Evolutionary conservation across 2,888 invertebrate genomes (phyloP), one percentile per base, ranked within the genome.

Genomic region (Timema cristinae): DNA sequence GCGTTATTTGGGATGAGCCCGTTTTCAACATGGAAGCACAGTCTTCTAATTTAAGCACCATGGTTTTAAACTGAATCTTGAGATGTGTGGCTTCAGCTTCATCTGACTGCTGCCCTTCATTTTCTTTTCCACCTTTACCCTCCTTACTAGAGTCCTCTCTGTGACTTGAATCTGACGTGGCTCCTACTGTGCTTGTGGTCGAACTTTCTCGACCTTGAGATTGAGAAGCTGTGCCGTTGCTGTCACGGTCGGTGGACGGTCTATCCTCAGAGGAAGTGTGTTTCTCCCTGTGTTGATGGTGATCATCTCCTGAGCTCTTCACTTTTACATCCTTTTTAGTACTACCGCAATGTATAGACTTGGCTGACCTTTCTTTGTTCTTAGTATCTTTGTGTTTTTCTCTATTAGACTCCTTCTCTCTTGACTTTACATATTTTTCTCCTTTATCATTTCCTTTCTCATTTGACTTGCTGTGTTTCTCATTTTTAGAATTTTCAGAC

Each of bases 221-320:
- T 13, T 9, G 63, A 32, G 69, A 71, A 5, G 71, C 69, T 2
- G 72, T 52, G n/a, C 52, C 93, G 77, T 91, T 92, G 0, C 93
- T 93, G 82, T 94, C 92, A 74, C 91, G 85, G 77, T 91, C 93
- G 0, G 91, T 91, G 0, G 93, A 93, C 68, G 92, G 85, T 8
- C 93, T 86, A 76, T 86, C 86, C 70, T 87, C 86, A 61, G 85
- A 86, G 32, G 32, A 32, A 32, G 32, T 32, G 11, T 85, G 86
- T 78, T 90, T 89, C 0, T 86, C 86, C 54, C 89, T 88, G 7
- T 88, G 83, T 77, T 88, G 88, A 72, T 88, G 89, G 79, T 92
- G 92, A 80, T 93, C 92, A 78, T 93, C 92, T 15, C 50, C 49
- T 8, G 50, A n/a, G 5, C 85, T 82, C 78, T 88, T 87, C 5